Conservation (phyloP, 2,797 vertebrate species). For the Betta splendens region DNA sequence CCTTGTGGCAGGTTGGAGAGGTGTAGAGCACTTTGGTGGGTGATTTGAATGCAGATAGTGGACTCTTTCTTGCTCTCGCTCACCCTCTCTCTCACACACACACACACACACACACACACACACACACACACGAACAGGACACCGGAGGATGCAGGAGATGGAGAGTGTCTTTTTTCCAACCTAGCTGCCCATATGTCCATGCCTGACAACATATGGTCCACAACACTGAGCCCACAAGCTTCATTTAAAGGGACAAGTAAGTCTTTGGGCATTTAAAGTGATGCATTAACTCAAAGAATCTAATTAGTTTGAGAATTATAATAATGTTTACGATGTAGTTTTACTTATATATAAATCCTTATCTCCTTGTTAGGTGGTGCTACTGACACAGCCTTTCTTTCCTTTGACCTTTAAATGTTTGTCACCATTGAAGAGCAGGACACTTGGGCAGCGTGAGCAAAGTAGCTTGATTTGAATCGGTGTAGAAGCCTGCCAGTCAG, state of each 20-base stretch:
- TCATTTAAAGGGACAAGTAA: constrained; percentile 8
- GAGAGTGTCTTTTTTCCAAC: constrained; percentile 6
- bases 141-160: constrained; percentile 14
- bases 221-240: constrained; percentile 7
- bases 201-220: constrained; percentile 43
- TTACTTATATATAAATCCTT: not conserved
- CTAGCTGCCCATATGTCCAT: constrained; percentile 38
- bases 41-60: constrained; percentile 61
- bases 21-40: constrained; percentile 45
- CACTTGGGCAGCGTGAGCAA: not conserved
- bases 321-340: not conserved
- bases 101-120: constrained; percentile 17
- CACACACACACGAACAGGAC: constrained; percentile 8
- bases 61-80: not conserved
- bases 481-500: constrained; percentile 23
- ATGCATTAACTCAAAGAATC: not conserved
- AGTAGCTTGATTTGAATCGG: constrained; percentile 28
- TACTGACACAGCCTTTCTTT: too few relatives aligned
- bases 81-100: constrained; percentile 9
- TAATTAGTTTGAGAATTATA: not conserved
- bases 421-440: not conserved
- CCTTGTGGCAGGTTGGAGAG: constrained; percentile 42
- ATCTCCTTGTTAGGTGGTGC: too few relatives aligned
- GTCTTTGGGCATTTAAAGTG: not conserved
- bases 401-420: constrained; percentile 11